Conservation (phyloP, 2,797 vertebrate species). For the Macropus fuliginosus region DNA sequence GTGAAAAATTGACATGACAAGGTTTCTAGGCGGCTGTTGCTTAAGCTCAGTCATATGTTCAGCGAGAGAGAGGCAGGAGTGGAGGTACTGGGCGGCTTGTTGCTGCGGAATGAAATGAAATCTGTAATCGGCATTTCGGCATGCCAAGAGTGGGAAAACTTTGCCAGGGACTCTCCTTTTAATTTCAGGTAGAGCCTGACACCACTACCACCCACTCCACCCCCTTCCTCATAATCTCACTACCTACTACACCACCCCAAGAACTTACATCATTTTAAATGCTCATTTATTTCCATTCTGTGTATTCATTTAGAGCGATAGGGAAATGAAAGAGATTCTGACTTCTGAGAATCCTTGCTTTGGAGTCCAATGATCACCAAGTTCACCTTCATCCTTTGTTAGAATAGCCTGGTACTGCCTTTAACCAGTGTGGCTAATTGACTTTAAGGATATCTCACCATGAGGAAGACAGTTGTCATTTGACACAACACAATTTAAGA, state of each 20-base stretch:
- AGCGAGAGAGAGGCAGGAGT: constrained; percentile 39
- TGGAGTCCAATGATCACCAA: constrained; percentile 7
- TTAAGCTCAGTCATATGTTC: constrained; percentile 65
- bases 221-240: neutral
- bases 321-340: constrained; percentile 15
- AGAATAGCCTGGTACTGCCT: neutral
- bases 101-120: constrained; percentile 8
- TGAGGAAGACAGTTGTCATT: neutral
- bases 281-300: neutral
- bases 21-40: constrained; percentile 69
- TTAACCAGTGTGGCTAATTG: constrained; percentile 5
- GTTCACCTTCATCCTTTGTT: constrained; percentile 1
- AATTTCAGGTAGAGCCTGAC: neutral
- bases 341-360: neutral
- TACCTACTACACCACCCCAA: neutral
- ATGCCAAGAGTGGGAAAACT: neutral
- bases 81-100: constrained; percentile 36
- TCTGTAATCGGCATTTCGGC: neutral
- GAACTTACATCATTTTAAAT: neutral
- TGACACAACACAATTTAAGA: constrained; percentile 51
- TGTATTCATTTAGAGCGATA: constrained; percentile 50
- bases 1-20: constrained; percentile 72
- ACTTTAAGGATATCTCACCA: neutral
- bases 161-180: neutral
- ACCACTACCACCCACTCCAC: too few relatives aligned